A percentile compares a stretch with the other conserved stretches of the same genome.
Evolutionary conservation across 1,140 invertebrate genomes (phyloP).

Genomic region (Spodoptera frugiperda): DNA sequence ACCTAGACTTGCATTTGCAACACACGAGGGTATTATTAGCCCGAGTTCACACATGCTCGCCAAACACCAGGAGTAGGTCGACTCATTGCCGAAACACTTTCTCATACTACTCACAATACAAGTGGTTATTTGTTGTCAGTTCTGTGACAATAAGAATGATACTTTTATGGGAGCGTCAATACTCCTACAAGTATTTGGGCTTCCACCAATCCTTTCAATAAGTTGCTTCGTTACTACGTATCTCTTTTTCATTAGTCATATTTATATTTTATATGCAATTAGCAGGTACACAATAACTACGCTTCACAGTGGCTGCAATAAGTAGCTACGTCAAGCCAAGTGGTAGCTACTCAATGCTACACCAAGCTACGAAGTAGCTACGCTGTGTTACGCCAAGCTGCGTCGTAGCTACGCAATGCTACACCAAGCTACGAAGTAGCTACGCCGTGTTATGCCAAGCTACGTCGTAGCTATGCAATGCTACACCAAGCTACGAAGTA

Average conservation of each 20-base stretch:
- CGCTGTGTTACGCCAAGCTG: too few species aligned
- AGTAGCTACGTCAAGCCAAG: too few species aligned
- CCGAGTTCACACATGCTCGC: conserved; percentile 51
- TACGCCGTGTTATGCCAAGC: too few species aligned
- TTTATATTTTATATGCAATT: too few species aligned
- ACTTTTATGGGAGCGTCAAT: conserved; percentile 30
- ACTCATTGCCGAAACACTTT: conserved; percentile 47
- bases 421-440: too few species aligned
- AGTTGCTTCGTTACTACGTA: background rate
- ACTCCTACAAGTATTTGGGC: conserved; percentile 10
- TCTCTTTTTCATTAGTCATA: background rate
- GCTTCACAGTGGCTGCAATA: too few species aligned
- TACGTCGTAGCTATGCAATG: too few species aligned
- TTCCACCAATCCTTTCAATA: conserved; percentile 10
- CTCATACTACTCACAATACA: conserved; percentile 50
- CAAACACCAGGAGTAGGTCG: conserved; percentile 53
- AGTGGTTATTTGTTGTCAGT: conserved; percentile 49
- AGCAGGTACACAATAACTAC: too few species aligned
- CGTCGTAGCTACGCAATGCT: too few species aligned
- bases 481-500: too few species aligned
- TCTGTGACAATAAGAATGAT: conserved; percentile 33
- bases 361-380: too few species aligned
- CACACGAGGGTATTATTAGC: conserved; percentile 65
- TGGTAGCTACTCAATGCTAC: too few species aligned
- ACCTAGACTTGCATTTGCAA: conserved; percentile 73